Evolutionary conservation across 2,113 vertebrate species (phyloP), one percentile per base, ranked within the genome.

Genomic region (Ibidorhyncha struthersii): DNA sequence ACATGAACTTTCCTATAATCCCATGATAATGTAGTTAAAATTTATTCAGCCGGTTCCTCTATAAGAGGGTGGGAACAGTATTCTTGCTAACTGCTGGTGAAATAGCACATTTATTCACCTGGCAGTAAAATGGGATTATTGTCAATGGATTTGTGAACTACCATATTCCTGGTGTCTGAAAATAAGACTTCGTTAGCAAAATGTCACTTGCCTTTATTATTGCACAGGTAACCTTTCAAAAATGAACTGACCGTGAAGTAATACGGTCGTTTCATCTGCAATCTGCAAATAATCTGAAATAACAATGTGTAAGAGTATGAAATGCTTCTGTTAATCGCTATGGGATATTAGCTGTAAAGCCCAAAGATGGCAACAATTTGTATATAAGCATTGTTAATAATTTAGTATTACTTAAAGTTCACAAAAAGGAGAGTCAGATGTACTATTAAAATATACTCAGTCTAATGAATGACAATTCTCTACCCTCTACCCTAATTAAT

Each of bases 181-280:
- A 85, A 89, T 58, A 81, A 69, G 49, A 41, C 62, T 91, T 93
- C 66, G 58, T 94, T 96, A 93, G 62, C 40, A 90, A 96, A 96
- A 95, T 86, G 90, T 92, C 76, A 83, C 79, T 90, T 76, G 49
- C 66, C 58, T 93, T 88, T 82, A 89, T 69, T 89, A 84, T 45
- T 85, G n/a, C 55, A 50, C 74, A 82, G 21, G 20, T 91, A 95
- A 96, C 94, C 91, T 96, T 95, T 96, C 1, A 3, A 70, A 96
- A 94, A 84, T 86, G 91, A 80, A 89, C 76, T 89, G 86, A 50
- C 82, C 72, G 38, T 66, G 43, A 92, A 86, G 49, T 58, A 81
- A 89, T 61, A n/a, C 21, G 83, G 45, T 77, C 1, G 2, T 94
- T 89, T 96, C 50, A 50, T 50, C 47, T 63, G 43, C 47, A 94